Conservation (phyloP, 2,113 vertebrate species). For the Notarius lentiginosus region DNA sequence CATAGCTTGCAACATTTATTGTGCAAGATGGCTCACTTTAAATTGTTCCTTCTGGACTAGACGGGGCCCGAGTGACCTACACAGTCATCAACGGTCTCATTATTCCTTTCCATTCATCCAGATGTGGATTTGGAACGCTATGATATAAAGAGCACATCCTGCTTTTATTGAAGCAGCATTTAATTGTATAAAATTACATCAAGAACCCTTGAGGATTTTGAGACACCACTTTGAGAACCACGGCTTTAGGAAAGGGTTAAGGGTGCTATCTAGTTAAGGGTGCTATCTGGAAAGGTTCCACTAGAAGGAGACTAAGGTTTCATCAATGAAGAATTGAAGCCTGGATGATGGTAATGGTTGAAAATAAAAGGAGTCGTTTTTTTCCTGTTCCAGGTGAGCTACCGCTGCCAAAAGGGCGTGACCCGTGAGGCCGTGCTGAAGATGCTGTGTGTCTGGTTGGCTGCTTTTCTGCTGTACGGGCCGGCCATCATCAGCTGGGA, state of each 20-base stretch:
- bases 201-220: not conserved
- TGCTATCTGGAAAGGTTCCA: not conserved
- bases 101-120: not conserved
- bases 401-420: conserved; percentile 74
- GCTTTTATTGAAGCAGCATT: not conserved
- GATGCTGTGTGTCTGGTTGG: conserved; percentile 72
- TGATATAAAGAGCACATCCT: not conserved
- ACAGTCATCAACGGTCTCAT: no score
- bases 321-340: not conserved
- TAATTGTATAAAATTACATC: not conserved
- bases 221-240: not conserved
- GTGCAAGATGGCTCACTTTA: no score
- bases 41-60: no score
- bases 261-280: not conserved
- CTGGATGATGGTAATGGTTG: not conserved
- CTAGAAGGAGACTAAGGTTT: not conserved
- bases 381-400: conserved; percentile 65
- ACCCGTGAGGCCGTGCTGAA: conserved; percentile 67
- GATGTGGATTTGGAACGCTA: not conserved
- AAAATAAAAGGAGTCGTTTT: not conserved
- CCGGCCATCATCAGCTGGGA: conserved; percentile 78
- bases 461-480: conserved; percentile 74
- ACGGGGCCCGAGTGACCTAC: no score
- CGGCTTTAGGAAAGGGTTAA: not conserved
- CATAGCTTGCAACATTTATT: no score